Percentiles rank a stretch among this genome's conserved stretches.
Evolutionary conservation across 2,888 invertebrate genomes (phyloP).

Genomic region (Shargacucullia verbasci): DNA sequence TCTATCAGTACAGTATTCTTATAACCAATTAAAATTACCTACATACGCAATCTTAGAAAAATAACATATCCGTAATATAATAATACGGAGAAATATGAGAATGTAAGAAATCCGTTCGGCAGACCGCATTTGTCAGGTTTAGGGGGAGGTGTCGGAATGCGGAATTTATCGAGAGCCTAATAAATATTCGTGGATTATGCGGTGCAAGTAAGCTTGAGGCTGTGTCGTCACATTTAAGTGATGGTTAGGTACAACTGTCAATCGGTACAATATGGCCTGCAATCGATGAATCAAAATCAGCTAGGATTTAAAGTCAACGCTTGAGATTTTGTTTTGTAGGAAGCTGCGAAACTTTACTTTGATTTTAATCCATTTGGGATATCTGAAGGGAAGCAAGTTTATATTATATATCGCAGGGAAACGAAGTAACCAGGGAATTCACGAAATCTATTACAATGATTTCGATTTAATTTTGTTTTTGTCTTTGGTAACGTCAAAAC

Average conservation of each 20-base stretch:
- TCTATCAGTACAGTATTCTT: not conserved
- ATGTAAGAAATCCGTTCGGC: conserved; percentile 51
- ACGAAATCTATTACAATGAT: no score
- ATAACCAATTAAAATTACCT: conserved; percentile 23
- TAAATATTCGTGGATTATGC: conserved; percentile 51
- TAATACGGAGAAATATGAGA: conserved; percentile 51
- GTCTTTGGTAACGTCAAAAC: no score
- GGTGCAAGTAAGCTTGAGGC: conserved; percentile 27
- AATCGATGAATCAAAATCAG: conserved; percentile 4
- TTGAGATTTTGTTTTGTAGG: no score
- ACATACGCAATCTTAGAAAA: conserved; percentile 34
- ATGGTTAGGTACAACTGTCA: conserved; percentile 31
- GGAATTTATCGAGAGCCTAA: conserved; percentile 48
- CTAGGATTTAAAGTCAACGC: no score
- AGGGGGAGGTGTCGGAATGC: conserved; percentile 47
- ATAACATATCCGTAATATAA: conserved; percentile 43
- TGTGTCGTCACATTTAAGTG: conserved; percentile 32
- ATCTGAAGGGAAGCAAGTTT: no score
- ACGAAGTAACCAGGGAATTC: no score
- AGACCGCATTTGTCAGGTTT: conserved; percentile 47
- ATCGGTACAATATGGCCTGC: conserved; percentile 3
- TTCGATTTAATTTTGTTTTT: no score
- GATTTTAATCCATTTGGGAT: no score
- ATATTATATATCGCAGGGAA: no score
- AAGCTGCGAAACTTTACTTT: no score